phyloP scores from a whole-genome alignment of 1,140 invertebrate species.

The Helicoverpa zea region DNA sequence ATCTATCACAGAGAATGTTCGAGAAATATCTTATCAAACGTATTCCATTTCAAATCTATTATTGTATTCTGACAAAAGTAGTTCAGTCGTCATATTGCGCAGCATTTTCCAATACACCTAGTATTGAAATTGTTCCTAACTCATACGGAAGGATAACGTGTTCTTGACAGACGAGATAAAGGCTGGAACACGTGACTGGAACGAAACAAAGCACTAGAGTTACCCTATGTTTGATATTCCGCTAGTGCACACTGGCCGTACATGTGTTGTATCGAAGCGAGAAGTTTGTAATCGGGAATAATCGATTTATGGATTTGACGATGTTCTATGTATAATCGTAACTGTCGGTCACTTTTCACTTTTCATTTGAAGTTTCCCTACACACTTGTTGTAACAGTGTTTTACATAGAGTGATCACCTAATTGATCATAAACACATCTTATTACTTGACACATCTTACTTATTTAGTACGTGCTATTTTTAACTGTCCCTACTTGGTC shows the following conservation, averaged over 20 bases:
- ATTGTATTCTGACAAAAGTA: neutral
- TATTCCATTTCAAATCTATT: neutral
- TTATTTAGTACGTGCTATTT: too few relatives aligned
- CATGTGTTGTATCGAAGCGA: neutral
- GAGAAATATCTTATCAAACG: too few relatives aligned
- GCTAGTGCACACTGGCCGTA: neutral
- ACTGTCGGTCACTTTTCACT: neutral
- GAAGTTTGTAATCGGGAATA: constrained; percentile 26
- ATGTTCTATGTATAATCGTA: neutral
- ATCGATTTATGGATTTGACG: constrained; percentile 9
- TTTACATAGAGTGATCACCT: too few relatives aligned
- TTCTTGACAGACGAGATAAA: constrained; percentile 34
- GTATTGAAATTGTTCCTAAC: constrained; percentile 38
- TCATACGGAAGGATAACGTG: constrained; percentile 30
- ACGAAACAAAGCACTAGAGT: constrained; percentile 26
- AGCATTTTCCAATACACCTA: constrained; percentile 28
- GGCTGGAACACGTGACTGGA: constrained; percentile 17
- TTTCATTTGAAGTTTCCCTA: too few relatives aligned
- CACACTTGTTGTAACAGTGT: too few relatives aligned
- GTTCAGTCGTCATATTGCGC: constrained; percentile 12
- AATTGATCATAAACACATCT: too few relatives aligned
- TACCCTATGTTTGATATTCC: constrained; percentile 25
- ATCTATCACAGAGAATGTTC: too few relatives aligned
- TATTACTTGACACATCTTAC: too few relatives aligned
- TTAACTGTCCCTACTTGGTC: too few relatives aligned